These are phyloP conservation scores for Goniozus legneri DNA, from an alignment of 1,140 invertebrate species.

Conservation along the genomic window DNA sequence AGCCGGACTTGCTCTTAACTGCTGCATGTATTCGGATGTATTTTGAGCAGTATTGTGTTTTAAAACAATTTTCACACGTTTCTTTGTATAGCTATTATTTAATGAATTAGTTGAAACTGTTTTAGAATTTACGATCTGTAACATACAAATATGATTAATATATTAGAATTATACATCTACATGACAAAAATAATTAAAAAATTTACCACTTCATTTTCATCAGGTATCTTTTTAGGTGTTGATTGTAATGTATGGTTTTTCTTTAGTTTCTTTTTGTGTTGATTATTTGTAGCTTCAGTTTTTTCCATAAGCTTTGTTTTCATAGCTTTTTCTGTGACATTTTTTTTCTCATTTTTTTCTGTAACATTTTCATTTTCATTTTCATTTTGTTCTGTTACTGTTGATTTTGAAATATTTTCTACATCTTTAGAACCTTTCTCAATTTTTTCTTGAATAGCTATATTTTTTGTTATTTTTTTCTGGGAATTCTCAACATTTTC, in stretches of 20 bases:
- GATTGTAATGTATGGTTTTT: conserved; percentile 4
- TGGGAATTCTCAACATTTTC: no score
- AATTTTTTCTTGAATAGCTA: no score
- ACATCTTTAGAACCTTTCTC: neutral
- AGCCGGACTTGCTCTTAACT: conserved; percentile 65
- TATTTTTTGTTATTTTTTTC: no score
- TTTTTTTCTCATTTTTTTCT: neutral
- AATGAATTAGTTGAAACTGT: conserved; percentile 12
- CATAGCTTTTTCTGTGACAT: neutral
- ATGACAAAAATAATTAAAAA: conserved; percentile 6
- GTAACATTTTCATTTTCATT: conserved; percentile 3
- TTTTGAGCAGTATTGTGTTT: conserved; percentile 66
- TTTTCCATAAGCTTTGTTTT: conserved; percentile 5
- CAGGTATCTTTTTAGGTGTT: neutral
- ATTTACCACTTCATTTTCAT: conserved; percentile 3
- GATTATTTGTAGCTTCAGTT: neutral
- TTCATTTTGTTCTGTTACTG: neutral
- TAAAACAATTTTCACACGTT: conserved; percentile 64
- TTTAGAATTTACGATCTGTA: conserved; percentile 6
- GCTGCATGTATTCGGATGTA: conserved; percentile 66
- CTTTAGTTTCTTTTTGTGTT: conserved; percentile 14
- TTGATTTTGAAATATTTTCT: neutral
- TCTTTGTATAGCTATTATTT: conserved; percentile 31
- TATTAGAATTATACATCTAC: no score
- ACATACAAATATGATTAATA: no score